Percentiles rank a stretch among this genome's conserved stretches.
Evolutionary conservation across 2,888 invertebrate species (phyloP).

Genomic region (Bedellia somnulentella): DNA sequence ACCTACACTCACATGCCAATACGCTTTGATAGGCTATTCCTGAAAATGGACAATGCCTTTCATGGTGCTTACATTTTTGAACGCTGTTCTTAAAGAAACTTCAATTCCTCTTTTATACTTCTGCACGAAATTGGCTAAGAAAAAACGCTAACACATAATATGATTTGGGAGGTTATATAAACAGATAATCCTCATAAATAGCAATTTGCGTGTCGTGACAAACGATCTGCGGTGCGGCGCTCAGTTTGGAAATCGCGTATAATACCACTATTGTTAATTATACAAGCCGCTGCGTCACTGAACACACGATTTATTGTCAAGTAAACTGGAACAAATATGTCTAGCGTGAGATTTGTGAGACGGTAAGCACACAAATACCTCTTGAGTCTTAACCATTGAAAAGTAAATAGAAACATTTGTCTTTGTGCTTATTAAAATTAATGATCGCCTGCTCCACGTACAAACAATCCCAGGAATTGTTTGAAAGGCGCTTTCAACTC

Average conservation of each 20-base stretch:
- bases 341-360: conserved; percentile 38
- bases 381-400: conserved; percentile 26
- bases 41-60: too few species aligned
- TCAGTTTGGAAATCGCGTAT: conserved; percentile 55
- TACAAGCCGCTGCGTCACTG: conserved; percentile 51
- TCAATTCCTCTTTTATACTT: too few species aligned
- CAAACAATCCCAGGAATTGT: too few species aligned
- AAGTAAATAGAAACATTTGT: conserved; percentile 30
- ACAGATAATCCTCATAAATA: conserved; percentile 53
- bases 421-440: conserved; percentile 16
- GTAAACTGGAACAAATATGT: conserved; percentile 43
- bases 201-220: conserved; percentile 54
- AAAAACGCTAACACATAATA: conserved; percentile 16
- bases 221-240: conserved; percentile 39
- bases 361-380: conserved; percentile 8
- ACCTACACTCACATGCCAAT: conserved; percentile 14
- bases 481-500: conserved; percentile 23
- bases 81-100: too few species aligned
- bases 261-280: conserved; percentile 56
- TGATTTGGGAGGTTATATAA: conserved; percentile 22
- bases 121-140: conserved; percentile 6
- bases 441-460: conserved; percentile 11
- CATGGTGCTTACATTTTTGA: too few species aligned
- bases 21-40: too few species aligned
- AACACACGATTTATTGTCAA: conserved; percentile 56